These are phyloP conservation scores for Drosophila rufa DNA, from an alignment of 1,140 invertebrate species.

Conservation along the genomic window DNA sequence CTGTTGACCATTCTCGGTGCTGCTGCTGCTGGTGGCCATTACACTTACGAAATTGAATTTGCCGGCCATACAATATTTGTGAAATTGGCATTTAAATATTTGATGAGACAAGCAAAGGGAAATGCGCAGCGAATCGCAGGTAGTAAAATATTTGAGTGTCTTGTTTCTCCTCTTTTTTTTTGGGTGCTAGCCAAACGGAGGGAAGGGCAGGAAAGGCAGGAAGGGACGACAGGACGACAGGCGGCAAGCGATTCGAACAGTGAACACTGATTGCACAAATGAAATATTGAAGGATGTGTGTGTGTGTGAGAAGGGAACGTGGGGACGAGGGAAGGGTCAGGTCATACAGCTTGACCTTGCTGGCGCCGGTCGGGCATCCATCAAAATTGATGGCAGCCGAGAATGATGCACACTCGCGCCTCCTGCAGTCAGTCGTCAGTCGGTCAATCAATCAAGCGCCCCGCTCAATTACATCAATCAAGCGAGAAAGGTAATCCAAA, in stretches of 20 bases:
- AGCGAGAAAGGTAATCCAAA: slow-evolving; percentile 50
- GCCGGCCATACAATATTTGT: slow-evolving; percentile 69
- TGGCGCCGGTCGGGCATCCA: slow-evolving; percentile 52
- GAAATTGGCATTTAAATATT: slow-evolving; percentile 82
- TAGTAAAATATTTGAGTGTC: slow-evolving; percentile 63
- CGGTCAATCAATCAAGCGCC: slow-evolving; percentile 50
- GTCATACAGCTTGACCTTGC: slow-evolving; percentile 45
- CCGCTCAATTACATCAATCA: slow-evolving; percentile 61
- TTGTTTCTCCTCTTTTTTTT: neutral
- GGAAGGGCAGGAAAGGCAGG: neutral
- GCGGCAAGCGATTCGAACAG: slow-evolving; percentile 25
- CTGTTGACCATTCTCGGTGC: slow-evolving; percentile 8
- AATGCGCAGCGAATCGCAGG: slow-evolving; percentile 44
- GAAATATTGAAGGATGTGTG: slow-evolving; percentile 32
- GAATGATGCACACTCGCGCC: slow-evolving; percentile 27
- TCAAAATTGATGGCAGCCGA: slow-evolving; percentile 52
- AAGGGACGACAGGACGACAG: too few relatives aligned
- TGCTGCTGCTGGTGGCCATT: slow-evolving; percentile 43
- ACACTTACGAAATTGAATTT: slow-evolving; percentile 79
- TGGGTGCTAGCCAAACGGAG: slow-evolving; percentile 11
- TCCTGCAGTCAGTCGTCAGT: slow-evolving; percentile 33
- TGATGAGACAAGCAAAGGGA: slow-evolving; percentile 63
- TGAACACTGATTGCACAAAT: slow-evolving; percentile 49
- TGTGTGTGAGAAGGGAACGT: neutral
- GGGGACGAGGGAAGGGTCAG: neutral